These are phyloP conservation scores for Aphidius ervi DNA, from an alignment of 1,140 invertebrate species.

Conservation along the genomic window DNA sequence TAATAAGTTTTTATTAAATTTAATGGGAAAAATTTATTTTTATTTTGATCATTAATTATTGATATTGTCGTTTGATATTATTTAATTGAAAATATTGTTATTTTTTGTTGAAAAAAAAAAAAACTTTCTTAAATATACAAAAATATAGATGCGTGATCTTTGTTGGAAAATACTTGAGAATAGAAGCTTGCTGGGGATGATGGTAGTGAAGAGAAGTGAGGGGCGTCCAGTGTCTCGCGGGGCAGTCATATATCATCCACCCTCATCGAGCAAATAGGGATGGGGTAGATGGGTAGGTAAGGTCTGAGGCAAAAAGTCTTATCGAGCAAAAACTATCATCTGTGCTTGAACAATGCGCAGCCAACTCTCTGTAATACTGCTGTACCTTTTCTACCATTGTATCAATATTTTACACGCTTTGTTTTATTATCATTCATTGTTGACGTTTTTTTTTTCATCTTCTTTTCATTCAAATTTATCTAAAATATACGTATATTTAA, in stretches of 20 bases:
- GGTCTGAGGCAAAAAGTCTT: conserved; percentile 46
- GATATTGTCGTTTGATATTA: no score
- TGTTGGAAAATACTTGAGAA: conserved; percentile 21
- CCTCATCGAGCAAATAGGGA: conserved; percentile 31
- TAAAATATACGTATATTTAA: no score
- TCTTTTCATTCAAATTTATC: no score
- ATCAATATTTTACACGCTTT: conserved; percentile 22
- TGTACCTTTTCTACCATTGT: conserved; percentile 26
- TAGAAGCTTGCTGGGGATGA: neutral
- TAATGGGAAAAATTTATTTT: neutral
- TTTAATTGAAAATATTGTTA: neutral
- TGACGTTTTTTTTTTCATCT: no score
- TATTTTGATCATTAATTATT: no score
- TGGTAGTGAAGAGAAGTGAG: conserved; percentile 24
- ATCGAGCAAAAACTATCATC: conserved; percentile 52
- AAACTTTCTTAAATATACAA: conserved; percentile 9
- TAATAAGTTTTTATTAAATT: no score
- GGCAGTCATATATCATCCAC: conserved; percentile 54
- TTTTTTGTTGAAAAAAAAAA: neutral
- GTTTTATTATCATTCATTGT: neutral
- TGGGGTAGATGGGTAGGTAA: conserved; percentile 30
- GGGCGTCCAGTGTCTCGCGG: conserved; percentile 51
- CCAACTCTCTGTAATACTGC: conserved; percentile 43
- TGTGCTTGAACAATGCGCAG: conserved; percentile 44
- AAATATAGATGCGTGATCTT: conserved; percentile 20